Base-by-base conservation (phyloP, 2,113 vertebrate genomes). In the Scomber scombrus region DNA sequence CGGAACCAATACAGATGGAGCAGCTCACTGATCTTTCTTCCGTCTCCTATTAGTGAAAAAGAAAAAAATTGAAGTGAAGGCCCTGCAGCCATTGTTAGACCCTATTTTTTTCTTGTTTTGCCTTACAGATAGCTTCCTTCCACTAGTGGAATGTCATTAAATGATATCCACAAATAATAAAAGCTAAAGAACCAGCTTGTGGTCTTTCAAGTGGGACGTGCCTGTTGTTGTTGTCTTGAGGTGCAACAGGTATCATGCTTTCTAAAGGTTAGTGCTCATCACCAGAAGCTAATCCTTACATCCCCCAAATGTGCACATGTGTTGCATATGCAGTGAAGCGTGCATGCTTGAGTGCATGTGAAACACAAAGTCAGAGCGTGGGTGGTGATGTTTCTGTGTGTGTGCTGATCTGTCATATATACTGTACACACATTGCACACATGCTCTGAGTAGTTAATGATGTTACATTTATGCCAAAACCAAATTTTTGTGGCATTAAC, bases 1-100 rank as follows among this genome's bases (percentile, higher is more conserved):
- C 10, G 10, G 73, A 78, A 89, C 87, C 87, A 92, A 55, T 90
- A 88, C 90, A 92, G 90, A 93, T 89, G 88, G 88, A 93, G 78
- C 75, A 73, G 72, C 85, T 85, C 80, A 63, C 81, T 88, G 75
- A 92, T 86, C 80, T 85, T 84, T 89, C 74, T 91, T 86, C 75
- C 62, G 26, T 82, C 81, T 76, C 78, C 57, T 81, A 63, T 90
- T 82, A 85, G 68, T 69, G 62, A 78, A 78, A 69, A 67, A 45
- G 43, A 73, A 71, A 75, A 75, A 88, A 72, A 51, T 6, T 15
- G 3, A 82, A 85, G 47, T 16, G 23, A 87, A 87, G 79, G 29
- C 62, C 56, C 60, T 76, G 71, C 60, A 75, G 63, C 4, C 15
- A 74, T 58, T 60, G 34, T 77, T 68, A 5, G 12, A 71, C 46